These are phyloP conservation scores for Thalpophila matura DNA, from an alignment of 2,888 invertebrate genomes.

Conservation along the genomic window DNA sequence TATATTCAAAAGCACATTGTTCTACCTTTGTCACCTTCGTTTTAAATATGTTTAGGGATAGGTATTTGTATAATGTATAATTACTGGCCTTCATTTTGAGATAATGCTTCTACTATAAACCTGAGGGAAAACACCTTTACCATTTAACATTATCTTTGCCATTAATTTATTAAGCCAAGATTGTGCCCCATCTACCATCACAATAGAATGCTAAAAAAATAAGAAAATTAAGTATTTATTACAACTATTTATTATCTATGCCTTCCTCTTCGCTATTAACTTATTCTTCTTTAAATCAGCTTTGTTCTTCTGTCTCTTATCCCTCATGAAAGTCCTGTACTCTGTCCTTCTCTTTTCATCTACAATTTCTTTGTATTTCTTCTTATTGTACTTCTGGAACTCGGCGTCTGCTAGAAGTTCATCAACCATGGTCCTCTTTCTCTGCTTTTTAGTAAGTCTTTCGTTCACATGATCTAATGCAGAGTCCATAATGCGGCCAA, in stretches of 20 bases:
- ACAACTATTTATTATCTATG: slow-evolving; percentile 54
- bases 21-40: no score
- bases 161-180: no score
- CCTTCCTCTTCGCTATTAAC: slow-evolving; percentile 75
- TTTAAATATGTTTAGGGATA: no score
- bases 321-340: slow-evolving; percentile 94
- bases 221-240: neutral
- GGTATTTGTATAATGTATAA: no score
- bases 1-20: no score
- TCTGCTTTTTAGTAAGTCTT: slow-evolving; percentile 95
- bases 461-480: slow-evolving; percentile 96
- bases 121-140: no score
- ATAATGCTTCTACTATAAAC: no score
- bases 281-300: slow-evolving; percentile 83
- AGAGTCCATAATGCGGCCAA: slow-evolving; percentile 95
- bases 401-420: slow-evolving; percentile 97
- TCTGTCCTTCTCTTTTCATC: slow-evolving; percentile 93
- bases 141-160: no score
- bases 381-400: slow-evolving; percentile 95
- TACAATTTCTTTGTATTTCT: slow-evolving; percentile 94
- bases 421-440: slow-evolving; percentile 97
- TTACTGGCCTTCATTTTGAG: no score
- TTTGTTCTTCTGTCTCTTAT: slow-evolving; percentile 93
- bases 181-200: neutral
- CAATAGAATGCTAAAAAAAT: neutral